Base-by-base conservation (phyloP, 2,888 invertebrate genomes). In the Mystacides longicornis region DNA sequence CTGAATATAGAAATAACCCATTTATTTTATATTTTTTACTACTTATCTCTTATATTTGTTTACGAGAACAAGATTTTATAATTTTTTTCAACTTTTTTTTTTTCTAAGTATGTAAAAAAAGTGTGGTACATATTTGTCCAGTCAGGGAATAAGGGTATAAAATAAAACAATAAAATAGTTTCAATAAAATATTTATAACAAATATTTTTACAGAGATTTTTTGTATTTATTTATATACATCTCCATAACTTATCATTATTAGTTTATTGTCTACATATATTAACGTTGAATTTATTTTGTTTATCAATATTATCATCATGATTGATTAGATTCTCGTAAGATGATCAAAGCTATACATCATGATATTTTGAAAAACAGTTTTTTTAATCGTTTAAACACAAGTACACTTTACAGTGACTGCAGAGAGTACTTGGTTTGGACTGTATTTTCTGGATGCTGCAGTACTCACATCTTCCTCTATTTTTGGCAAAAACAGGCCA, bases 381-480 rank as follows among this genome's bases (percentile, higher is more conserved):
- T 31, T 53, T 53, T 23, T 53, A 48, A 21, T 48, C 19, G 23
- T 53, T 47, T 7, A 37, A 14, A 31, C 27, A 47, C n/a, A 53
- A 19, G 22, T 18, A 47, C 7, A 47, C 27, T 16, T 53, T 53
- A 14, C 53, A 53, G 9, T 54, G 54, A 11, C 18, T 20, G 43
- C 51, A 55, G n/a, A 16, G 14, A 23, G 19, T 19, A 43, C n/a
- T 2, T 3, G 50, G 31, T 46, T 27, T 49, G 7, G 27, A 55
- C 18, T 50, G 16, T 18, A 55, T 55, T 20, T 51, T 42, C 31
- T 43, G 20, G n/a, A 18, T 18, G 14, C 27, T 55, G 45, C 51
- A 55, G 4, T 49, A 23, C 18, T 55, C 31, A 55, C 55, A 50
- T 14, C 43, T 43, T 42, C 55, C 55, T 23, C 55, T 27, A 19